A percentile compares a stretch with the other conserved stretches of the same genome.
Conservation (phyloP, 2,797 vertebrate genomes). For the Diplodus sargus region DNA sequence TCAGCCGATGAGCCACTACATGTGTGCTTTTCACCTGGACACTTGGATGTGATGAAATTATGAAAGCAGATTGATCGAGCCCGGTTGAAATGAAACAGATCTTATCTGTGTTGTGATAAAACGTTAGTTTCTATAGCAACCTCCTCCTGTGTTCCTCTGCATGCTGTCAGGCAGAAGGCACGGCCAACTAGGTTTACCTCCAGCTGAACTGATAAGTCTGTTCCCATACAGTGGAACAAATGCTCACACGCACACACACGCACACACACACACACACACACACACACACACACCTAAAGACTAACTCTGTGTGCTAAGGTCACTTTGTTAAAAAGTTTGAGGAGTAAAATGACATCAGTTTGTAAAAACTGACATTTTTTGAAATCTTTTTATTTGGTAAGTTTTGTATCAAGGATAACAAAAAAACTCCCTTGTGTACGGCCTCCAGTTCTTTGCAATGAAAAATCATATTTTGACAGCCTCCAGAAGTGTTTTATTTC, state of each 20-base stretch:
- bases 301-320: conserved; percentile 11
- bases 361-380: neutral
- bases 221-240: conserved; percentile 70
- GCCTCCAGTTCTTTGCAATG: neutral
- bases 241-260: conserved; percentile 18
- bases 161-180: conserved; percentile 77
- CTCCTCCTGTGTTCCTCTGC: conserved; percentile 63
- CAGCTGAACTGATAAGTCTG: conserved; percentile 83
- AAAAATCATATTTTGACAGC: neutral
- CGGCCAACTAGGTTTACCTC: conserved; percentile 64
- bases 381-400: neutral
- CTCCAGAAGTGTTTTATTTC: neutral
- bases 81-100: conserved; percentile 22
- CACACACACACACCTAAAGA: conserved; percentile 1
- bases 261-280: neutral
- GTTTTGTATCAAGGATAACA: neutral
- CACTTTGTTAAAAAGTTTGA: conserved; percentile 20
- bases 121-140: conserved; percentile 85
- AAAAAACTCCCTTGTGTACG: neutral
- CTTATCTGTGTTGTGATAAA: conserved; percentile 71
- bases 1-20: conserved; percentile 7
- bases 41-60: conserved; percentile 23
- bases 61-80: conserved; percentile 45
- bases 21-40: conserved; percentile 13
- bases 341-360: neutral